Evolutionary conservation across 2,113 vertebrate genomes (phyloP).

Genomic region (Cynocephalus volans): DNA sequence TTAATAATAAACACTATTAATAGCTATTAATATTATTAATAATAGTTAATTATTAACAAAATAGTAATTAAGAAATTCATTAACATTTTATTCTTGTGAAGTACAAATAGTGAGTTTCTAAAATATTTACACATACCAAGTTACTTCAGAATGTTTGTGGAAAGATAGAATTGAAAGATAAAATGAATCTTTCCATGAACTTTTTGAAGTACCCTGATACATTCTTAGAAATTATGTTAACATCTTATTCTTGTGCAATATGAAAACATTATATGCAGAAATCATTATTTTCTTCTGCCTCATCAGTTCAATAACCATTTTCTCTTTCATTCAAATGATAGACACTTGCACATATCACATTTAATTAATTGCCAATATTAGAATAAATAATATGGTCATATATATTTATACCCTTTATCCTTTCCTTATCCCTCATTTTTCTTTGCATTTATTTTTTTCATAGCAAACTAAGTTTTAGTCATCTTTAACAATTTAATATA

Average conservation of each 20-base stretch:
- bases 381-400: background rate
- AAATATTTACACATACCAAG: background rate
- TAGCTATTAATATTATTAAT: too few relatives aligned
- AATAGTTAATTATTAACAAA: too few relatives aligned
- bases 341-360: background rate
- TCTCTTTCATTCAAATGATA: constrained; percentile 7
- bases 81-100: background rate
- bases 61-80: too few relatives aligned
- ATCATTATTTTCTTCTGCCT: constrained; percentile 39
- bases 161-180: too few relatives aligned
- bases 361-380: constrained; percentile 9
- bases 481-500: background rate
- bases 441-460: constrained; percentile 18
- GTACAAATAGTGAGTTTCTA: background rate
- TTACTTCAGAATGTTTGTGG: too few relatives aligned
- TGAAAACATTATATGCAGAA: background rate
- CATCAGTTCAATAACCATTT: background rate
- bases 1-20: too few relatives aligned
- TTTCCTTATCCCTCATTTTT: background rate
- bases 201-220: too few relatives aligned
- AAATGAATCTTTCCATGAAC: too few relatives aligned
- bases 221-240: background rate
- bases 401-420: background rate
- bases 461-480: background rate
- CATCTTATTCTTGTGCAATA: constrained; percentile 25